phyloP scores from a whole-genome alignment of 2,888 invertebrate genomes.

The Belgica antarctica region DNA sequence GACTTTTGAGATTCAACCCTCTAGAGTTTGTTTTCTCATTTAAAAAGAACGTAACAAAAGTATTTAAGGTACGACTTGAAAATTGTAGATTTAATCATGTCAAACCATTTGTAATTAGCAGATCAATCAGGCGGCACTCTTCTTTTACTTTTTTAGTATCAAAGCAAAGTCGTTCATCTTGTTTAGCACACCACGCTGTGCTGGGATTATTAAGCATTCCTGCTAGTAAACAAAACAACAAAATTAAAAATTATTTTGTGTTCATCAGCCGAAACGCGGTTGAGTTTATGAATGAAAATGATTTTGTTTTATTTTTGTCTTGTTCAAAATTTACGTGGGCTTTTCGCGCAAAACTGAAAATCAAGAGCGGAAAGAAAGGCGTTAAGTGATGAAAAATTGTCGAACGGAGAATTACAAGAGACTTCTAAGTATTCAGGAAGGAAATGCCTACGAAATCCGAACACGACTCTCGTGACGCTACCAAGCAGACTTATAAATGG shows the following conservation, averaged over 20 bases:
- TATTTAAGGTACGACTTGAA: no score
- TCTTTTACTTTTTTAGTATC: no score
- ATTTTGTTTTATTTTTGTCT: conserved; percentile 8
- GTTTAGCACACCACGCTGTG: not conserved
- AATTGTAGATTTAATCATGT: no score
- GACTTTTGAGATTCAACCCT: no score
- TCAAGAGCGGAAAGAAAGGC: not conserved
- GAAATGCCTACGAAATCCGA: conserved; percentile 7
- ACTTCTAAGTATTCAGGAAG: conserved; percentile 2
- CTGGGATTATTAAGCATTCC: not conserved
- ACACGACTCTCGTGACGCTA: not conserved
- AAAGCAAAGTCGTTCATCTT: no score
- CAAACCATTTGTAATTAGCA: no score
- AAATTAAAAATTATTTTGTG: not conserved
- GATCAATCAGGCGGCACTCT: no score
- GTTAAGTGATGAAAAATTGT: not conserved
- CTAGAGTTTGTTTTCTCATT: no score
- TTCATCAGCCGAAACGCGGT: not conserved
- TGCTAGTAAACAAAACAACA: conserved; percentile 9
- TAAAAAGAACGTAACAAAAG: no score
- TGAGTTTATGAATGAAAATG: conserved; percentile 20
- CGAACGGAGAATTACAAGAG: not conserved
- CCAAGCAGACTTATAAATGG: not conserved
- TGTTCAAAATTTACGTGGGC: not conserved
- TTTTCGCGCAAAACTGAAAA: not conserved